These are phyloP conservation scores for Aplodontia rufa DNA, from an alignment of 2,113 vertebrate species.

Conservation along the genomic window DNA sequence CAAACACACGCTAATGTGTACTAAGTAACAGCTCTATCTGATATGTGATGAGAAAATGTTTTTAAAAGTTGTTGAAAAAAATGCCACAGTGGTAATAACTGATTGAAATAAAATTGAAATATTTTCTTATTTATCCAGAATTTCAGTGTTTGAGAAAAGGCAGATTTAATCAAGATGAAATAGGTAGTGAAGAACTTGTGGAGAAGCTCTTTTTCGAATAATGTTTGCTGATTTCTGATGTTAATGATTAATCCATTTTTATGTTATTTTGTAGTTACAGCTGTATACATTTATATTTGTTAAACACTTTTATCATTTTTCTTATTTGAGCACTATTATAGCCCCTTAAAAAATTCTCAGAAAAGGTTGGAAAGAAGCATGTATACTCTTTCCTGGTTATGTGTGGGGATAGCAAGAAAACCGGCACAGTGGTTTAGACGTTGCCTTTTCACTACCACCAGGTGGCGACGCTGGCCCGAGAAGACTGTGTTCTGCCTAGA, in stretches of 20 bases:
- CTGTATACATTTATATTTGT: conserved; percentile 23
- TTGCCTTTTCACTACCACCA: background rate
- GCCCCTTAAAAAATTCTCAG: background rate
- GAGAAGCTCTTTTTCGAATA: background rate
- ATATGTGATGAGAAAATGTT: background rate
- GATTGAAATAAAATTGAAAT: background rate
- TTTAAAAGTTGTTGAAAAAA: background rate
- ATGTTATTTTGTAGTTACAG: conserved; percentile 11
- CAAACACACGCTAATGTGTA: too few relatives aligned
- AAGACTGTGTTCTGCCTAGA: background rate
- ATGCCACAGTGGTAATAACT: background rate
- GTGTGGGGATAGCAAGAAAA: background rate
- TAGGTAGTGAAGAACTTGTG: background rate
- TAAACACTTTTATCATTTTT: background rate
- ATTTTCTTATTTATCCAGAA: background rate
- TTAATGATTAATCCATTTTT: background rate
- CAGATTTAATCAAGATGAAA: background rate
- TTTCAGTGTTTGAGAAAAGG: background rate
- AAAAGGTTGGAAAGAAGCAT: background rate
- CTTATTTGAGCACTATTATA: background rate
- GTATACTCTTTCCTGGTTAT: background rate
- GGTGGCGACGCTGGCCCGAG: background rate
- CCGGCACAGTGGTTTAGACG: background rate
- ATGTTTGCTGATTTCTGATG: conserved; percentile 17
- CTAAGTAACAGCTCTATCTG: background rate